phyloP scores from a whole-genome alignment of 1,140 invertebrate genomes.

The Pogonomyrmex barbatus region DNA sequence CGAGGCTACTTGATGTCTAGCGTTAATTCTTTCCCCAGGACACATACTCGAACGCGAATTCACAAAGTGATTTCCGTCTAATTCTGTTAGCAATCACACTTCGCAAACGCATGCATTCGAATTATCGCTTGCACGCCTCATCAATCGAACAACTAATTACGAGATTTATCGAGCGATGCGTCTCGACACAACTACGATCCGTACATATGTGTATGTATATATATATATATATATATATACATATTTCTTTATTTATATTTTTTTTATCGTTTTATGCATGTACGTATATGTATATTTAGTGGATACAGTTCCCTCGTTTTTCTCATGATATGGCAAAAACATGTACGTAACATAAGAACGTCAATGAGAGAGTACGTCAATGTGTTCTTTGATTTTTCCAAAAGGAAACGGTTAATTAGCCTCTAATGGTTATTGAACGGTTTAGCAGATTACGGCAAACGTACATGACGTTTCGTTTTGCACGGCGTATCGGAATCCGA shows the following conservation, averaged over 20 bases:
- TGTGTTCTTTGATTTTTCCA: not conserved
- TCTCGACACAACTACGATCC: constrained; percentile 72
- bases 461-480: not conserved
- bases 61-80: constrained; percentile 2
- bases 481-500: constrained; percentile 28
- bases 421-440: constrained; percentile 16
- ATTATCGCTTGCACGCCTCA: constrained; percentile 45
- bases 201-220: constrained; percentile 65
- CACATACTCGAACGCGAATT: constrained; percentile 25
- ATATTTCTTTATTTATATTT: constrained; percentile 66
- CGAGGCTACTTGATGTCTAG: constrained; percentile 71
- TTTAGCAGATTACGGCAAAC: constrained; percentile 3
- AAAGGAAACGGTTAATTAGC: constrained; percentile 16
- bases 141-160: constrained; percentile 68
- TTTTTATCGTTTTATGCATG: constrained; percentile 67
- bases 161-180: constrained; percentile 62
- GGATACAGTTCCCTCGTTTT: constrained; percentile 61
- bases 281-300: constrained; percentile 72
- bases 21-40: constrained; percentile 51
- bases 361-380: not conserved
- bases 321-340: constrained; percentile 41
- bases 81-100: constrained; percentile 24
- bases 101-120: constrained; percentile 45
- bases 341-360: constrained; percentile 1
- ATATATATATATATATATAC: constrained; percentile 61